Conservation (phyloP, 1,140 invertebrate species). For the Ips typographus region DNA sequence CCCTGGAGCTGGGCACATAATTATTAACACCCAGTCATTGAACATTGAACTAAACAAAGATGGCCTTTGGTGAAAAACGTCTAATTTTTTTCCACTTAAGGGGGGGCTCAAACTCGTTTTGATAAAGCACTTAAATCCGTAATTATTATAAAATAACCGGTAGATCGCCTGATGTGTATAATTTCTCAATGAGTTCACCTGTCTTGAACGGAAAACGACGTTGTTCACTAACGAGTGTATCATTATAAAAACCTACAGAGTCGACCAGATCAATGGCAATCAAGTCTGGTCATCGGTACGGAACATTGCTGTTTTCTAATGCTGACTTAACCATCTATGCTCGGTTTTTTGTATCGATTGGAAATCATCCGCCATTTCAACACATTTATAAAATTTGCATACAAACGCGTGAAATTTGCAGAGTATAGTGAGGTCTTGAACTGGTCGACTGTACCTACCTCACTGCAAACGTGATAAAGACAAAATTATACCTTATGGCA, state of each 20-base stretch:
- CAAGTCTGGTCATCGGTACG: slow-evolving; percentile 7
- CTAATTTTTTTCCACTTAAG: too few relatives aligned
- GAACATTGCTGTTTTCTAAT: neutral
- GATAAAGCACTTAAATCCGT: slow-evolving; percentile 3
- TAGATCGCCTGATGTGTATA: slow-evolving; percentile 16
- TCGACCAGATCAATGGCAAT: slow-evolving; percentile 22
- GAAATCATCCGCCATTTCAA: too few relatives aligned
- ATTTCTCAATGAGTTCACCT: slow-evolving; percentile 34
- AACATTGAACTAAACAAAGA: too few relatives aligned
- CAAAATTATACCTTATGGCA: slow-evolving; percentile 52
- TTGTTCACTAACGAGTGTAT: slow-evolving; percentile 47
- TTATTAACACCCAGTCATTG: too few relatives aligned
- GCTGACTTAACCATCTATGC: neutral
- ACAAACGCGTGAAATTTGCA: neutral
- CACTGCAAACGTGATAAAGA: slow-evolving; percentile 50
- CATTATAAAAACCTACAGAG: slow-evolving; percentile 43
- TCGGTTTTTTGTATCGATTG: too few relatives aligned
- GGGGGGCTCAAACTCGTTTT: neutral
- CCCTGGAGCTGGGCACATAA: too few relatives aligned
- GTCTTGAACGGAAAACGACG: slow-evolving; percentile 40
- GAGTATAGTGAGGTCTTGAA: slow-evolving; percentile 1
- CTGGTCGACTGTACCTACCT: slow-evolving; percentile 45
- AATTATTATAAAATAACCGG: slow-evolving; percentile 1
- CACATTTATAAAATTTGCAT: neutral
- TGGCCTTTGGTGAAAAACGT: too few relatives aligned